Evolutionary conservation across 2,113 vertebrate genomes (phyloP).

Genomic region (Lepisosteus osseus): DNA sequence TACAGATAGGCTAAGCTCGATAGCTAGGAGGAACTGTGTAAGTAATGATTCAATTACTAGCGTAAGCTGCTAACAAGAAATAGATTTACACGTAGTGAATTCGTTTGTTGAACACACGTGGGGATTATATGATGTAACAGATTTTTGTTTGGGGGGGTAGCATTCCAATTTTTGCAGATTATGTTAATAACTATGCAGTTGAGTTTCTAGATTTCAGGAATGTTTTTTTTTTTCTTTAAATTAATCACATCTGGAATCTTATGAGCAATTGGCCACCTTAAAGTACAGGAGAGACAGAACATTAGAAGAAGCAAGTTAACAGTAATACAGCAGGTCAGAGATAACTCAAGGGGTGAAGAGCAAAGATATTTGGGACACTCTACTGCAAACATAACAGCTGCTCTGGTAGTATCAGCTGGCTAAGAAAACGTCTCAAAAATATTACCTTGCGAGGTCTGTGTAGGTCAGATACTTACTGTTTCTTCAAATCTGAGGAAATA

Average conservation of each 20-base stretch:
- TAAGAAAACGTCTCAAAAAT: not conserved
- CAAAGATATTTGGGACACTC: not conserved
- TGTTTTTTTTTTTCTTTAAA: not conserved
- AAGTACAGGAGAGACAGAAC: not conserved
- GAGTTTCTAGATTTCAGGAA: too few relatives aligned
- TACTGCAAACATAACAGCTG: not conserved
- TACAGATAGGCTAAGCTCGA: not conserved
- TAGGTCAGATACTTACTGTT: not conserved
- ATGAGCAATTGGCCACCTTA: not conserved
- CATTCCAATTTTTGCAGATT: not conserved
- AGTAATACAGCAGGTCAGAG: conserved; percentile 12
- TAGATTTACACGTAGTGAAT: too few relatives aligned
- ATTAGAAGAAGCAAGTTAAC: not conserved
- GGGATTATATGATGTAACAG: too few relatives aligned
- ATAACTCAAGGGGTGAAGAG: not conserved
- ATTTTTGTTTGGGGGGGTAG: too few relatives aligned
- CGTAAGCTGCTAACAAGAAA: not conserved
- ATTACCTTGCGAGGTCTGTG: not conserved
- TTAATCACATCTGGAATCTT: too few relatives aligned
- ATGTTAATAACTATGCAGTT: not conserved
- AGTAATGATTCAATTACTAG: not conserved
- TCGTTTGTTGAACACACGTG: too few relatives aligned
- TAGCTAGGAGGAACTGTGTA: not conserved
- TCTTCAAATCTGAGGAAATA: not conserved
- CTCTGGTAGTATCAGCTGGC: not conserved